Evolutionary conservation across 1,140 invertebrate species (phyloP).

Genomic region (Macrotrachela quadricornifera): DNA sequence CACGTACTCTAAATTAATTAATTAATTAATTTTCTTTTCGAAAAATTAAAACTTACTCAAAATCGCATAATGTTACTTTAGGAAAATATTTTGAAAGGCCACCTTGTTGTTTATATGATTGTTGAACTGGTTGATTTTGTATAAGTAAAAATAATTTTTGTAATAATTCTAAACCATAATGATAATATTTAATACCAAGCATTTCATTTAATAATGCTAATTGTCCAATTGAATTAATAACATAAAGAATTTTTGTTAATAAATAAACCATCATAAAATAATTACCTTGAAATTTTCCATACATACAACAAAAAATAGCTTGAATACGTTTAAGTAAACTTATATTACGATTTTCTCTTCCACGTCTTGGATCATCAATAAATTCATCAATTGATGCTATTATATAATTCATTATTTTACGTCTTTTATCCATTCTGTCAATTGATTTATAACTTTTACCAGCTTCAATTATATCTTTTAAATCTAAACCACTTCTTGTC

Average conservation of each 20-base stretch:
- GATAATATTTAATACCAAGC: conserved; percentile 31
- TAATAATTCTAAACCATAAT: conserved; percentile 17
- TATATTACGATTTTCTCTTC: conserved; percentile 5
- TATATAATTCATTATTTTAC: conserved; percentile 8
- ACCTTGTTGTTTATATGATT: not conserved
- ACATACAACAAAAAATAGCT: conserved; percentile 2
- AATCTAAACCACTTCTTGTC: not conserved
- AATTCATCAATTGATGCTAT: conserved; percentile 8
- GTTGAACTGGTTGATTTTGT: too few relatives aligned
- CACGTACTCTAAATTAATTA: conserved; percentile 8
- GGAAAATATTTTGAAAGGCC: not conserved
- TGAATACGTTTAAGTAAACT: not conserved
- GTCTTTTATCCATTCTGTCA: conserved; percentile 5
- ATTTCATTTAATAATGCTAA: conserved; percentile 33
- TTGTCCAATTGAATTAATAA: conserved; percentile 32
- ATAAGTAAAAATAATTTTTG: too few relatives aligned
- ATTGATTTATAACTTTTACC: conserved; percentile 4
- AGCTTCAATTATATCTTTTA: conserved; percentile 6
- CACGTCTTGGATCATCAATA: conserved; percentile 5
- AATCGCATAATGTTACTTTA: not conserved
- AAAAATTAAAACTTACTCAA: not conserved
- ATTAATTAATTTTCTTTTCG: too few relatives aligned
- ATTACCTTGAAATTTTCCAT: conserved; percentile 31
- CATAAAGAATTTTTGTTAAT: conserved; percentile 32
- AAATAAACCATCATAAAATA: conserved; percentile 33